phyloP scores from a whole-genome alignment of 2,888 invertebrate genomes.

The Melipona beecheii region DNA sequence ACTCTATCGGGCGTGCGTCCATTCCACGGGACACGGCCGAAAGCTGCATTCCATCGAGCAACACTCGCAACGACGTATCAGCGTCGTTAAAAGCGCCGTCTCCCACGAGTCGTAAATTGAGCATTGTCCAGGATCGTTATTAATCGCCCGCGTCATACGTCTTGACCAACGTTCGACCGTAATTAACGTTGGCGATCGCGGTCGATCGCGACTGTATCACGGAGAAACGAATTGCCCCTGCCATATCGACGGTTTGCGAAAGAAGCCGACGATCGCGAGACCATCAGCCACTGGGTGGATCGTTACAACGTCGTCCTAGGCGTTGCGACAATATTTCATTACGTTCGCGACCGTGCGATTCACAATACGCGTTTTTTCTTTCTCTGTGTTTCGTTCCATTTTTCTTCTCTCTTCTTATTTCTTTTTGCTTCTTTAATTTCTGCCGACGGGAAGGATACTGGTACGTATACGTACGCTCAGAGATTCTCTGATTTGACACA shows the following conservation, averaged over 20 bases:
- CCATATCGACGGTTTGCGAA: constrained; percentile 4
- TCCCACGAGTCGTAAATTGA: neutral
- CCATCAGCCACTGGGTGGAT: neutral
- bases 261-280: constrained; percentile 21
- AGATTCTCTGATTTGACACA: too few relatives aligned
- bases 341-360: constrained; percentile 18
- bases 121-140: constrained; percentile 14
- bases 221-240: constrained; percentile 21
- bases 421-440: too few relatives aligned
- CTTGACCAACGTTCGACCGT: constrained; percentile 25
- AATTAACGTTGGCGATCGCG: constrained; percentile 32
- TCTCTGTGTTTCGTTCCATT: neutral
- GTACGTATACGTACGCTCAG: too few relatives aligned
- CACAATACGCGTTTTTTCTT: neutral
- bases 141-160: constrained; percentile 1
- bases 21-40: neutral
- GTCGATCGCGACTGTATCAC: constrained; percentile 1
- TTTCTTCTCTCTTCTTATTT: neutral
- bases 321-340: constrained; percentile 34
- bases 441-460: too few relatives aligned
- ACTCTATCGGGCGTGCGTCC: neutral
- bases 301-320: constrained; percentile 28
- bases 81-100: neutral
- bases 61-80: neutral
- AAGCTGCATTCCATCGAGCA: neutral